These are phyloP conservation scores for Miniopterus natalensis DNA, from an alignment of 2,113 vertebrate genomes.

Conservation along the genomic window DNA sequence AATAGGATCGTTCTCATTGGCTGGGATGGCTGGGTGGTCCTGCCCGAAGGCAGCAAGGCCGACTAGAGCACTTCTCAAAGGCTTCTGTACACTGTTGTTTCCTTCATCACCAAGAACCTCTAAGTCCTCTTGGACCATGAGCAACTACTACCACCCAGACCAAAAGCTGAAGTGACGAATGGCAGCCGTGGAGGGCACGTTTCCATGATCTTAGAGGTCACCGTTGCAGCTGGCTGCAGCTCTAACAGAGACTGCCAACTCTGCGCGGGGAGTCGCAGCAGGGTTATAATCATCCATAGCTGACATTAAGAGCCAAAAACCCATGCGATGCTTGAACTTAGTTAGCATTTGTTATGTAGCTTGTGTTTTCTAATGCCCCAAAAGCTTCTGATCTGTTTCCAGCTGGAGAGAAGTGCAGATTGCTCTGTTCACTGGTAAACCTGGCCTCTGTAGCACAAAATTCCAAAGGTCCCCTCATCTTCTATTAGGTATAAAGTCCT, in stretches of 20 bases:
- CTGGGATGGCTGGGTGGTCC: neutral
- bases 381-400: constrained; percentile 53
- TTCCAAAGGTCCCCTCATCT: constrained; percentile 9
- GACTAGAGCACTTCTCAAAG: neutral
- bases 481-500: neutral
- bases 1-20: neutral
- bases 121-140: neutral
- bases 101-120: neutral
- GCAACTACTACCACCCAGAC: neutral
- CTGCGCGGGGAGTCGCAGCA: neutral
- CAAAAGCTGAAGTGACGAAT: neutral
- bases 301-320: constrained; percentile 21
- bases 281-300: neutral
- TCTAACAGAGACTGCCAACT: neutral
- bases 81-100: neutral
- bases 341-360: neutral
- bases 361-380: neutral
- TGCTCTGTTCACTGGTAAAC: neutral
- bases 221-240: neutral
- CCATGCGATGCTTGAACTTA: neutral
- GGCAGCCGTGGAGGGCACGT: neutral
- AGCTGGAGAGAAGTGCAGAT: neutral
- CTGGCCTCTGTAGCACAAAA: neutral
- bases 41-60: neutral
- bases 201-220: neutral